phyloP scores from a whole-genome alignment of 2,797 vertebrate species.

The Gymnoscopelus braueri region DNA sequence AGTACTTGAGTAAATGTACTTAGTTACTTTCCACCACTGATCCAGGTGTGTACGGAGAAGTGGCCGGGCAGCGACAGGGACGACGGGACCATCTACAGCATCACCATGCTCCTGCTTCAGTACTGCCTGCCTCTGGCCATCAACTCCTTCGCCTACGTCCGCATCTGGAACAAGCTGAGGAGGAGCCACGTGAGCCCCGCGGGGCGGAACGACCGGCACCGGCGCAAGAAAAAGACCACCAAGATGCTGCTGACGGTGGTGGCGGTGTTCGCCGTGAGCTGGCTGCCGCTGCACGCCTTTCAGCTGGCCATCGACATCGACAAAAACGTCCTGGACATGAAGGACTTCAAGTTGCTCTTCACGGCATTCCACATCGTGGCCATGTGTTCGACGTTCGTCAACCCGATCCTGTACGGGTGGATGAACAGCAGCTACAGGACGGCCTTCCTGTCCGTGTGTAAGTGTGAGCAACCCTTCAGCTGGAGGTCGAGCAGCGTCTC shows the following conservation, averaged over 20 bases:
- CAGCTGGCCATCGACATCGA: conserved; percentile 94
- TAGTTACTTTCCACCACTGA: too few species aligned
- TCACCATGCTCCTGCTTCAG: conserved; percentile 89
- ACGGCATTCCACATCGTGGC: conserved; percentile 92
- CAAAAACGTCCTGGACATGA: conserved; percentile 85
- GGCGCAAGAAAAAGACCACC: conserved; percentile 88
- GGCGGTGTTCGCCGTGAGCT: conserved; percentile 92
- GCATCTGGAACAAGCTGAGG: conserved; percentile 92
- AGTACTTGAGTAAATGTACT: too few species aligned
- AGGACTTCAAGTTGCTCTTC: conserved; percentile 94
- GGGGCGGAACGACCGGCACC: conserved; percentile 76
- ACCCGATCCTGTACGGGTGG: conserved; percentile 96
- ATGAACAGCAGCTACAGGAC: conserved; percentile 95
- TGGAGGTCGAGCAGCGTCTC: conserved; percentile 14
- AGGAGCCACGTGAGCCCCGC: conserved; percentile 83
- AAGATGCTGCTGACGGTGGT: conserved; percentile 95
- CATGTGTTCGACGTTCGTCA: conserved; percentile 95
- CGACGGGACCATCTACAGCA: conserved; percentile 87
- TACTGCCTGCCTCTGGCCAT: conserved; percentile 90
- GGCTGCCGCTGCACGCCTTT: conserved; percentile 94
- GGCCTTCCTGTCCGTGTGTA: conserved; percentile 89
- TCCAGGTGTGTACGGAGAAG: conserved; percentile 88
- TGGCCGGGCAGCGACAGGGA: conserved; percentile 89
- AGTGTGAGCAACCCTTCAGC: conserved; percentile 74
- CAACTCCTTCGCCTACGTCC: conserved; percentile 88